Evolutionary conservation across 2,888 invertebrate genomes (phyloP).

Genomic region (Drosophila melanosoma): DNA sequence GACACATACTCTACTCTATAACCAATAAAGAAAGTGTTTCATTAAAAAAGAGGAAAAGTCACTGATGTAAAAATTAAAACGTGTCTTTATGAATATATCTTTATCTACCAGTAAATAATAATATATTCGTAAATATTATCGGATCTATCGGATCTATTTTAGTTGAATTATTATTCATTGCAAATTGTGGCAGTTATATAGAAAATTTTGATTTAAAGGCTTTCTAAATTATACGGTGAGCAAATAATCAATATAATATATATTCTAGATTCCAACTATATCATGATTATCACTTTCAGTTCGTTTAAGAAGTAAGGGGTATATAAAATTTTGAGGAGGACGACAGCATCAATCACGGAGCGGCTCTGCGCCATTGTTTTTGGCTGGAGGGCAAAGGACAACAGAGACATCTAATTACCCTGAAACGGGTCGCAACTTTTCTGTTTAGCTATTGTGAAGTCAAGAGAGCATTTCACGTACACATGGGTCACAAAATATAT

Average conservation of each 20-base stretch:
- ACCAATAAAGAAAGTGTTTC: not conserved
- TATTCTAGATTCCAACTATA: not conserved
- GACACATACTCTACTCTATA: not conserved
- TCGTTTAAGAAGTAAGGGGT: conserved; percentile 1
- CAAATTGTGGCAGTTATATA: not conserved
- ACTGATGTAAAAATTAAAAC: not conserved
- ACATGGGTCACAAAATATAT: conserved; percentile 28
- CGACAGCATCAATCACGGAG: conserved; percentile 12
- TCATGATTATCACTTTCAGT: not conserved
- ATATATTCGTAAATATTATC: too few species aligned
- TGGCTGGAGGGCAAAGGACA: conserved; percentile 53
- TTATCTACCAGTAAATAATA: not conserved
- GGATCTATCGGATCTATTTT: too few species aligned
- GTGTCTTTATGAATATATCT: too few species aligned
- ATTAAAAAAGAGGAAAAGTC: not conserved
- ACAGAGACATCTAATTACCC: conserved; percentile 61
- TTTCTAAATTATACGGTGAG: not conserved
- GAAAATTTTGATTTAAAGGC: not conserved
- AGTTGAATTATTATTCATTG: not conserved
- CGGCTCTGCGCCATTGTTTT: conserved; percentile 35
- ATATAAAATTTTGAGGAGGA: conserved; percentile 17
- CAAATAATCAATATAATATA: not conserved
- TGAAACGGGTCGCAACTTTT: conserved; percentile 35
- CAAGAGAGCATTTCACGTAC: conserved; percentile 51
- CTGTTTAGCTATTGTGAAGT: conserved; percentile 61